Percentiles rank a stretch among this genome's conserved stretches.
Evolutionary conservation across 2,888 invertebrate genomes (phyloP).

Genomic region (Melanostoma mellinum): DNA sequence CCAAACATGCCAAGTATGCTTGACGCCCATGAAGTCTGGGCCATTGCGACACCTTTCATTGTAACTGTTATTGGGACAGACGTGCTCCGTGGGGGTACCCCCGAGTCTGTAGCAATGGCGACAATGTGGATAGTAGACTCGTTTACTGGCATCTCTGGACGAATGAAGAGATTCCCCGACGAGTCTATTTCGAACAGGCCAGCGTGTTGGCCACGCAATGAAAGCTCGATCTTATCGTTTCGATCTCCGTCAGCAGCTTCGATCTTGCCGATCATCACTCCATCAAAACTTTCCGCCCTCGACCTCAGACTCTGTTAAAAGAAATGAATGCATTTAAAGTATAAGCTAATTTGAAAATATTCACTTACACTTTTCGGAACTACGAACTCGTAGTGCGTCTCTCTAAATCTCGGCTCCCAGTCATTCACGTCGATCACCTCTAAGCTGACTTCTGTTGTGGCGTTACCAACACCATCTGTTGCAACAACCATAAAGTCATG

Average conservation of each 20-base stretch:
- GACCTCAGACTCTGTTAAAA: constrained; percentile 78
- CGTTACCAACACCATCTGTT: constrained; percentile 89
- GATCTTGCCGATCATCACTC: constrained; percentile 85
- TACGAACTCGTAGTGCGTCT: constrained; percentile 92
- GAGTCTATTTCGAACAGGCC: constrained; percentile 81
- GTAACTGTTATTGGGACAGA: constrained; percentile 87
- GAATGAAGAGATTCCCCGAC: constrained; percentile 85
- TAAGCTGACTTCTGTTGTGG: constrained; percentile 91
- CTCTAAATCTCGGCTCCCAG: constrained; percentile 95
- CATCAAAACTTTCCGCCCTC: constrained; percentile 79
- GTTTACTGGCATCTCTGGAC: constrained; percentile 82
- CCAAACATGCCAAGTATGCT: constrained; percentile 85
- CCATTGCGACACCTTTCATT: constrained; percentile 82
- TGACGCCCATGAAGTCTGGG: constrained; percentile 82
- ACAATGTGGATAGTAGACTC: constrained; percentile 88
- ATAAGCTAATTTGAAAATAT: background rate
- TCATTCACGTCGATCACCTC: constrained; percentile 94
- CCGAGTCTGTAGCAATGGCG: constrained; percentile 92
- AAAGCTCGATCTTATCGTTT: constrained; percentile 88
- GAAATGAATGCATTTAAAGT: background rate
- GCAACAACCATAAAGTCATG: constrained; percentile 92
- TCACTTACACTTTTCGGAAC: constrained; percentile 80
- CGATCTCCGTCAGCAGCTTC: constrained; percentile 95
- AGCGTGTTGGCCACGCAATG: constrained; percentile 87
- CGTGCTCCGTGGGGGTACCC: constrained; percentile 90